Conservation (phyloP, 2,888 invertebrate genomes). For the Rhopalosiphum nymphaeae region DNA sequence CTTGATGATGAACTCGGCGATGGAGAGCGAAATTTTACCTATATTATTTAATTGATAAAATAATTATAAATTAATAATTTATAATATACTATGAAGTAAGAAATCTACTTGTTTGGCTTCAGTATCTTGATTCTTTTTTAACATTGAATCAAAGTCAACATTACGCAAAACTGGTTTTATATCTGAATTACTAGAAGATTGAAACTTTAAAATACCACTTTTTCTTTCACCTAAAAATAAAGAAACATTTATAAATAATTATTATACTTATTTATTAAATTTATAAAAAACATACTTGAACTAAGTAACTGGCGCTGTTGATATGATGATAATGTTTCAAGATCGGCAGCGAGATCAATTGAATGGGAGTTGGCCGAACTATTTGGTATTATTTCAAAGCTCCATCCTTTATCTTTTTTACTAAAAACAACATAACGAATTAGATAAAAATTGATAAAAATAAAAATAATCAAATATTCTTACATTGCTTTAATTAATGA, state of each 20-base stretch:
- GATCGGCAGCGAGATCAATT: conserved; percentile 61
- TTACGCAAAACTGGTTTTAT: conserved; percentile 77
- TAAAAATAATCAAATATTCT: conserved; percentile 12
- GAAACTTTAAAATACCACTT: conserved; percentile 80
- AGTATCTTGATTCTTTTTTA: conserved; percentile 79
- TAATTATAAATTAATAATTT: neutral
- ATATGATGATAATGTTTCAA: conserved; percentile 62
- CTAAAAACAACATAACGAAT: neutral
- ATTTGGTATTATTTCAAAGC: conserved; percentile 53
- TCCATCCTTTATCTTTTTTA: conserved; percentile 53
- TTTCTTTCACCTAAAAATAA: conserved; percentile 71
- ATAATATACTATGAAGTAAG: neutral
- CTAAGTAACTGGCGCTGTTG: conserved; percentile 56
- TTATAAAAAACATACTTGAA: conserved; percentile 38
- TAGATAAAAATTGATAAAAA: neutral
- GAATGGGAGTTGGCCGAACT: conserved; percentile 54
- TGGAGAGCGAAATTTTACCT: conserved; percentile 75
- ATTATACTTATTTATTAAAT: neutral
- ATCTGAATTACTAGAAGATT: conserved; percentile 68
- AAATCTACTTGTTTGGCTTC: conserved; percentile 68
- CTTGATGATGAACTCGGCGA: conserved; percentile 68
- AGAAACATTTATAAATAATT: neutral
- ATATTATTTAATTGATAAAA: conserved; percentile 64
- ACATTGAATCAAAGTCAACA: conserved; percentile 84
- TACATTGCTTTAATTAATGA: conserved; percentile 65